Evolutionary conservation across 2,888 invertebrate genomes (phyloP).

Genomic region (Coremacera marginata): DNA sequence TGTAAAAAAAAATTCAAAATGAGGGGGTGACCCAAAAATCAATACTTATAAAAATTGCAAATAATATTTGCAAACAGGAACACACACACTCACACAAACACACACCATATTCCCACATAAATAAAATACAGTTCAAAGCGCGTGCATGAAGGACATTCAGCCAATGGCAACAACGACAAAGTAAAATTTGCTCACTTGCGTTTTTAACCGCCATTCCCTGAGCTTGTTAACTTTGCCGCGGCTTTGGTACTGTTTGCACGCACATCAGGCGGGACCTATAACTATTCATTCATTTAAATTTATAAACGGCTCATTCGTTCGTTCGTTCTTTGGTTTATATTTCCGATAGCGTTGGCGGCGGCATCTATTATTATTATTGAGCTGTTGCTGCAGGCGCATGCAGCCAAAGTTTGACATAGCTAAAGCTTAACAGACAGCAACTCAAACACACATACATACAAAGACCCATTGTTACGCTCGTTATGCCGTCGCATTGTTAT

Average conservation of each 20-base stretch:
- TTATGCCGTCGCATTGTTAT: no score
- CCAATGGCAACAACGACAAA: no score
- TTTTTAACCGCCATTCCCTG: no score
- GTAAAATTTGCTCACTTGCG: no score
- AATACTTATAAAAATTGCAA: conserved; percentile 14
- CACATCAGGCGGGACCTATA: no score
- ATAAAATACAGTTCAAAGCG: neutral
- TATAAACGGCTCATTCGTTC: neutral
- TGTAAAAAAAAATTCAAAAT: no score
- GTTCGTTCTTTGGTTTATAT: neutral
- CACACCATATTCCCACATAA: no score
- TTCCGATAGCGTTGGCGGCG: neutral
- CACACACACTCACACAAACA: neutral
- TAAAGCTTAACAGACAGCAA: neutral
- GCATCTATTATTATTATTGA: neutral
- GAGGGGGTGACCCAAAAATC: neutral
- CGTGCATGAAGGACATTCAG: neutral
- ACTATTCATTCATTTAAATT: no score
- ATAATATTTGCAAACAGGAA: conserved; percentile 15
- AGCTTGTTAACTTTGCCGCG: no score
- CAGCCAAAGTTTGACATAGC: neutral
- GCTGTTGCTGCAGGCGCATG: neutral
- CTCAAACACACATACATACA: neutral
- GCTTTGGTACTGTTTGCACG: no score
- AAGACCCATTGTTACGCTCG: neutral